Evolutionary conservation across 2,888 invertebrate genomes (phyloP).

Genomic region (Antheraea yamamai): DNA sequence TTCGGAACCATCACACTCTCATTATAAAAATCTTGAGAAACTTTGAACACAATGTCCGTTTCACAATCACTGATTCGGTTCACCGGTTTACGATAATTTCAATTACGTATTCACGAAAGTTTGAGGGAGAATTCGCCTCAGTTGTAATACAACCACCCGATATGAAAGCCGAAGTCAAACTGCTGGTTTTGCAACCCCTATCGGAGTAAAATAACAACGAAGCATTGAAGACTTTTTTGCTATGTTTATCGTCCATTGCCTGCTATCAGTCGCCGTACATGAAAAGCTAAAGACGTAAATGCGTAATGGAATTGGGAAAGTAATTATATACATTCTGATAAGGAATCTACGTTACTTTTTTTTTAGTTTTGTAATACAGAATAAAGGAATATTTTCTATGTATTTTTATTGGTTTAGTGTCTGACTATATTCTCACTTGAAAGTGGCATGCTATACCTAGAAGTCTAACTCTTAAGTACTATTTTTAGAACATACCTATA

Average conservation of each 20-base stretch:
- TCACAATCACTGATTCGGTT: slow-evolving; percentile 24
- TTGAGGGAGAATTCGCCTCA: slow-evolving; percentile 54
- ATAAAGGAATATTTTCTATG: too few relatives aligned
- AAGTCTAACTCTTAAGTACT: too few relatives aligned
- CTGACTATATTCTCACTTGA: too few relatives aligned
- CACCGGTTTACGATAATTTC: slow-evolving; percentile 16
- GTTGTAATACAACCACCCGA: slow-evolving; percentile 50
- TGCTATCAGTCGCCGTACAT: background rate
- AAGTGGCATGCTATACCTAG: too few relatives aligned
- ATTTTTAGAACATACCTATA: too few relatives aligned
- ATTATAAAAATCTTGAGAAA: slow-evolving; percentile 38
- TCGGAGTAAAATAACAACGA: background rate
- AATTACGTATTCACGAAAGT: slow-evolving; percentile 54
- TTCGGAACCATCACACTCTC: slow-evolving; percentile 42
- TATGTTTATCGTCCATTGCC: background rate
- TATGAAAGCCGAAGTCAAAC: slow-evolving; percentile 63
- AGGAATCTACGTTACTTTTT: background rate
- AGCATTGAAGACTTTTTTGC: background rate
- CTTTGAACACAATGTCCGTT: slow-evolving; percentile 39
- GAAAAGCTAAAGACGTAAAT: background rate
- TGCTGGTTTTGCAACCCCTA: slow-evolving; percentile 40
- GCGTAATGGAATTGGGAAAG: background rate
- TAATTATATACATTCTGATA: background rate
- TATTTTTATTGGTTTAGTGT: too few relatives aligned
- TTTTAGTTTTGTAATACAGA: too few relatives aligned